Conservation (phyloP, 2,113 vertebrate genomes). For the Laterallus jamaicensis region DNA sequence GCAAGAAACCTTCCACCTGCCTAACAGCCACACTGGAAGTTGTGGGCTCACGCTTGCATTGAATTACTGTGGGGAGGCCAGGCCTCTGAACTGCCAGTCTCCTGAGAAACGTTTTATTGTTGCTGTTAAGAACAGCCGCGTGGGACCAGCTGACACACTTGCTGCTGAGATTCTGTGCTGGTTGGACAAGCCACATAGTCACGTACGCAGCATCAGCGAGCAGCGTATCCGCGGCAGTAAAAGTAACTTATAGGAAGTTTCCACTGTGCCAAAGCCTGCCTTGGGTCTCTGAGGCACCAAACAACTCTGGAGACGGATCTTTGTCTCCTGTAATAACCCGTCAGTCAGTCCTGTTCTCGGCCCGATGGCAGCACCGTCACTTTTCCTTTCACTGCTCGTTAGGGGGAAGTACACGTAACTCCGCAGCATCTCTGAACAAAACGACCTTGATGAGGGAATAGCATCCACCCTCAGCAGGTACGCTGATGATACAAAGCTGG, state of each 20-base stretch:
- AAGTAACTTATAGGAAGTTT: not conserved
- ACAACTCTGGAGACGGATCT: accelerated
- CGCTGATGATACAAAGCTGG: too few relatives aligned
- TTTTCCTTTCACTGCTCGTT: not conserved
- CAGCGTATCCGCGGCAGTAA: not conserved
- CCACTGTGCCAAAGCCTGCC: not conserved
- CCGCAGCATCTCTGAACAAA: not conserved
- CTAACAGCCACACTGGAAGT: not conserved
- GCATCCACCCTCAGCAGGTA: too few relatives aligned
- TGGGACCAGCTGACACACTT: too few relatives aligned
- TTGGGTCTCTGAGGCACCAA: not conserved
- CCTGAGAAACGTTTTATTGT: not conserved
- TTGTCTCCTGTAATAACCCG: not conserved
- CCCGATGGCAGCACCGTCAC: not conserved
- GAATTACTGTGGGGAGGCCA: not conserved
- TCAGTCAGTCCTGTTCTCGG: not conserved
- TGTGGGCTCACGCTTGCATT: not conserved
- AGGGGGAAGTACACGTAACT: not conserved
- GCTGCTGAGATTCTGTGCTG: not conserved
- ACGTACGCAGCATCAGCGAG: not conserved
- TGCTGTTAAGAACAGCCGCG: not conserved
- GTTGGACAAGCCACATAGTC: not conserved
- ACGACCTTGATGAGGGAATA: too few relatives aligned
- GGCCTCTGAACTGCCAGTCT: not conserved
- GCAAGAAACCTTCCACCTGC: not conserved